Conservation (phyloP, 2,113 vertebrate genomes). For the Nanorana parkeri region DNA sequence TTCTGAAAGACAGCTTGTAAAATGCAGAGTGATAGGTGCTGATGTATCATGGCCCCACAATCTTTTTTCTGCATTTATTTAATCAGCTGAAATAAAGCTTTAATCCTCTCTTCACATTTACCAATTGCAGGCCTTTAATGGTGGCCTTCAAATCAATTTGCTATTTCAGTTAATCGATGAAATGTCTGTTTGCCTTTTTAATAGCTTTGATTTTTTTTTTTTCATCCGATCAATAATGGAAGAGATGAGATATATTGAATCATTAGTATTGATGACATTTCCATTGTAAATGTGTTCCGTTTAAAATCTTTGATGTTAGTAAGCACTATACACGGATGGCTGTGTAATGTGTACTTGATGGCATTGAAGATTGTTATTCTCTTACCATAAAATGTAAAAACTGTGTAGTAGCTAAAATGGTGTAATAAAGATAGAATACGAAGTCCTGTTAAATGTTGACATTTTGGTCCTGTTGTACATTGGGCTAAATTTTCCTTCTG, state of each 20-base stretch:
- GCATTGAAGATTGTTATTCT: neutral
- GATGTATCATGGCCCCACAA: neutral
- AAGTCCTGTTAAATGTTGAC: too few species aligned
- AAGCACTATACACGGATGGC: neutral
- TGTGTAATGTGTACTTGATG: neutral
- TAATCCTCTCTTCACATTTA: slow-evolving; percentile 30
- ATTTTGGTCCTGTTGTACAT: too few species aligned
- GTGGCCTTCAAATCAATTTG: slow-evolving; percentile 23
- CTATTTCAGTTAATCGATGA: slow-evolving; percentile 32
- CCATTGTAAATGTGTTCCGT: slow-evolving; percentile 1
- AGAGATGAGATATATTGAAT: slow-evolving; percentile 14
- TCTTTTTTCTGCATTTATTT: slow-evolving; percentile 23
- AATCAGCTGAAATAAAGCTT: slow-evolving; percentile 32
- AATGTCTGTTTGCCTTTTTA: slow-evolving; percentile 39
- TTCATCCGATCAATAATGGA: slow-evolving; percentile 25
- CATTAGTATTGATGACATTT: slow-evolving; percentile 34
- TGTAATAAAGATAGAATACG: too few species aligned
- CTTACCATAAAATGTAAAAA: neutral
- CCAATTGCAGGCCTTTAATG: slow-evolving; percentile 30
- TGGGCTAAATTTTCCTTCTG: too few species aligned
- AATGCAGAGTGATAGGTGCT: neutral
- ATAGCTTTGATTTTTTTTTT: slow-evolving; percentile 40
- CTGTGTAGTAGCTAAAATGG: too few species aligned
- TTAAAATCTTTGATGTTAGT: neutral
- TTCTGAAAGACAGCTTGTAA: slow-evolving; percentile 7